A percentile compares a stretch with the other conserved stretches of the same genome.
These are phyloP conservation scores for Monoplex corrugatus DNA, from an alignment of 2,888 invertebrate species.

Conservation along the genomic window DNA sequence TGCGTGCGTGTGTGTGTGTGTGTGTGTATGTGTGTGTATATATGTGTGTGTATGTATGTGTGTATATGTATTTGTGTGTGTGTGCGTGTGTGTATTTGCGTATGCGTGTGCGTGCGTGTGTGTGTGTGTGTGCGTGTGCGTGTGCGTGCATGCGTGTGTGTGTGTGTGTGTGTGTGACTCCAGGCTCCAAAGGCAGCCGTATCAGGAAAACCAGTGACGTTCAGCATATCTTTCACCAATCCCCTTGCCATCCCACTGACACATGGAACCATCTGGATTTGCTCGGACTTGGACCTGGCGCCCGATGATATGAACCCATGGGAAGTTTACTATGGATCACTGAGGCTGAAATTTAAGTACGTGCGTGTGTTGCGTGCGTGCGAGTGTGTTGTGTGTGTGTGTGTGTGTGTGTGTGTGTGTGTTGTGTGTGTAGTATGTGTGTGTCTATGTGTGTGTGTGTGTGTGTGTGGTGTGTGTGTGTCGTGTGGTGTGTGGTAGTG, in stretches of 20 bases:
- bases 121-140: neutral
- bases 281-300: neutral
- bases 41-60: constrained; percentile 13
- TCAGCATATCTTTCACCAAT: constrained; percentile 39
- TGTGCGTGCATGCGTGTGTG: constrained; percentile 13
- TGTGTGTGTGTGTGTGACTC: neutral
- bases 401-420: neutral
- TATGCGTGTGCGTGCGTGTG: neutral
- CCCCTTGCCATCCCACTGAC: constrained; percentile 45
- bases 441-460: neutral
- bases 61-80: neutral
- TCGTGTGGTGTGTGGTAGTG: neutral
- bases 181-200: constrained; percentile 15
- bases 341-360: neutral
- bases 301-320: neutral
- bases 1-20: neutral
- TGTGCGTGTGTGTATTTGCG: constrained; percentile 7
- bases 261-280: constrained; percentile 5
- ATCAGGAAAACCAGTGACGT: constrained; percentile 34
- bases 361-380: neutral
- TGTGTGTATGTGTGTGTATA: neutral
- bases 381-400: neutral
- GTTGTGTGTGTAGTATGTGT: neutral
- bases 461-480: neutral
- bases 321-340: neutral